Evolutionary conservation across 2,797 vertebrate species (phyloP).

Genomic region (Coregonus sp.): DNA sequence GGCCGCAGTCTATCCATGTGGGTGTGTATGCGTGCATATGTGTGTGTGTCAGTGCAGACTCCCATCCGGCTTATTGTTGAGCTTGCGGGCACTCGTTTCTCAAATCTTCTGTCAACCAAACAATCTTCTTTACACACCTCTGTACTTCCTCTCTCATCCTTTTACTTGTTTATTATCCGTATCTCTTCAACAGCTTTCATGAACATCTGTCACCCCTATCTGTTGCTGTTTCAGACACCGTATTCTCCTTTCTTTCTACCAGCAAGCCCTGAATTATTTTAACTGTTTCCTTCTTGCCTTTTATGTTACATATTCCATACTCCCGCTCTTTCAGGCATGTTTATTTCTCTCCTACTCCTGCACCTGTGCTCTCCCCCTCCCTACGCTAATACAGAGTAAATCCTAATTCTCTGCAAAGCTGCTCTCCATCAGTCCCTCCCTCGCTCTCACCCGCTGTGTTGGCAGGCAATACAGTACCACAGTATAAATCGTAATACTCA

Average conservation of each 20-base stretch:
- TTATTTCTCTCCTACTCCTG: background rate
- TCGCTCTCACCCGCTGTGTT: conserved; percentile 13
- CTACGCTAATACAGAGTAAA: conserved; percentile 15
- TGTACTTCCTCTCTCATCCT: background rate
- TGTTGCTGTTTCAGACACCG: background rate
- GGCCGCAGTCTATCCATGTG: conserved; percentile 44
- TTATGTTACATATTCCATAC: background rate
- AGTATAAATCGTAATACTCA: too few relatives aligned
- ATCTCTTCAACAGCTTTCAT: background rate
- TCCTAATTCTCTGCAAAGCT: conserved; percentile 18
- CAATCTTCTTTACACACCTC: conserved; percentile 9
- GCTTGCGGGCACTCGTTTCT: conserved; percentile 2
- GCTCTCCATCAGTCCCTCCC: conserved; percentile 14
- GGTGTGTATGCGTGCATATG: conserved; percentile 23
- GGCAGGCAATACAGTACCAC: background rate
- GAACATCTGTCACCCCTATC: background rate
- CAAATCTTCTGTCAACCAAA: conserved; percentile 21
- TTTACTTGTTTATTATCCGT: background rate
- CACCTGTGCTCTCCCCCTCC: conserved; percentile 4
- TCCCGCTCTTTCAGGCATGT: background rate
- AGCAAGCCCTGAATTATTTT: background rate
- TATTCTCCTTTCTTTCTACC: background rate
- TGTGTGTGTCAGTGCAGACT: conserved; percentile 43
- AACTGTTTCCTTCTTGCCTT: background rate
- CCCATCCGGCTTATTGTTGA: conserved; percentile 46